phyloP scores from a whole-genome alignment of 2,797 vertebrate species.

The Gymnocypris eckloni region DNA sequence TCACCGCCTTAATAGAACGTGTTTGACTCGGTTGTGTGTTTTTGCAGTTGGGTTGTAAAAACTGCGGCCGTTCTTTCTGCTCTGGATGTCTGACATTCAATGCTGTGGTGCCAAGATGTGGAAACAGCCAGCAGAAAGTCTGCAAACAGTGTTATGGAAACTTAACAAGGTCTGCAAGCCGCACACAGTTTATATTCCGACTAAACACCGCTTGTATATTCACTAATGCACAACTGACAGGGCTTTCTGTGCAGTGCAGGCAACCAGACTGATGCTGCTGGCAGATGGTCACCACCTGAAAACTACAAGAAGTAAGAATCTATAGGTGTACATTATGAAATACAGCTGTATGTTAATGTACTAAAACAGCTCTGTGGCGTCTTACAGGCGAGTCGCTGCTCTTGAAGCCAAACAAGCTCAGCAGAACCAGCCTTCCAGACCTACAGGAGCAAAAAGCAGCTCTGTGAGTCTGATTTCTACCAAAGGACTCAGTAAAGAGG shows the following conservation, averaged over 20 bases:
- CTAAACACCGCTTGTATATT: background rate
- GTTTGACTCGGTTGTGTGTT: background rate
- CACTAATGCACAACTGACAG: conserved; percentile 16
- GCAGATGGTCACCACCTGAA: conserved; percentile 97
- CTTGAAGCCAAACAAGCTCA: conserved; percentile 87
- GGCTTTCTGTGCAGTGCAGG: conserved; percentile 74
- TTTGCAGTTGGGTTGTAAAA: conserved; percentile 91
- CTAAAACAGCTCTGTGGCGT: conserved; percentile 45
- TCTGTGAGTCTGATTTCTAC: conserved; percentile 58
- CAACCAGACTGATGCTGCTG: conserved; percentile 75
- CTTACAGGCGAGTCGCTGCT: conserved; percentile 88
- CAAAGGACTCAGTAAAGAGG: conserved; percentile 83
- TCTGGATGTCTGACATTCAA: conserved; percentile 86
- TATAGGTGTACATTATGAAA: background rate
- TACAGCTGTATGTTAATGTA: background rate
- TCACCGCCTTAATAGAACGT: background rate
- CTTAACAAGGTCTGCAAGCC: conserved; percentile 83
- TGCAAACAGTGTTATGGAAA: conserved; percentile 89
- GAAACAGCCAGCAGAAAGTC: conserved; percentile 90
- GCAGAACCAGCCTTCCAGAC: conserved; percentile 56
- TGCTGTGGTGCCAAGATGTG: conserved; percentile 84
- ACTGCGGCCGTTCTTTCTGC: conserved; percentile 90
- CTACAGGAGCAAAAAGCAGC: conserved; percentile 62
- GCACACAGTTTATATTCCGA: background rate
- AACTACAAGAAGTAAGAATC: conserved; percentile 94